These are phyloP conservation scores for Vanessa cardui DNA, from an alignment of 2,888 invertebrate species.

Conservation along the genomic window DNA sequence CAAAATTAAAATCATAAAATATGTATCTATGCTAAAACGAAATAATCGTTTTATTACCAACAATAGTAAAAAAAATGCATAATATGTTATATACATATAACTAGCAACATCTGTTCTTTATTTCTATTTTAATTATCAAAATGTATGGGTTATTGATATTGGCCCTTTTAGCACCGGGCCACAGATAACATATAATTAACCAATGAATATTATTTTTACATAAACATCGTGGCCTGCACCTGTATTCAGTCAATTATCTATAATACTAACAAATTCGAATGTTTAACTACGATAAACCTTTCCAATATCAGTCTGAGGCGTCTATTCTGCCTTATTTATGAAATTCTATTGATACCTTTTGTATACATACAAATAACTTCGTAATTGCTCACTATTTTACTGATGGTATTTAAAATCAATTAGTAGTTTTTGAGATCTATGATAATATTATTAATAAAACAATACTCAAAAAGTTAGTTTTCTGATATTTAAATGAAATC, in stretches of 20 bases:
- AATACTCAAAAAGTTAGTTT: too few species aligned
- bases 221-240: conserved; percentile 1
- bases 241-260: conserved; percentile 17
- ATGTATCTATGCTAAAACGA: too few species aligned
- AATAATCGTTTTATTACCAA: too few species aligned
- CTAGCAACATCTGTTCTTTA: too few species aligned
- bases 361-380: neutral
- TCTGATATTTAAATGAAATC: too few species aligned
- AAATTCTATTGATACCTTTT: neutral
- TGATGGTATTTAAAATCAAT: neutral
- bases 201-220: neutral
- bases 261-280: conserved; percentile 33
- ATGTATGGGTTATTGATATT: too few species aligned
- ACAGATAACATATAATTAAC: neutral
- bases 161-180: too few species aligned
- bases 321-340: neutral
- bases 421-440: neutral
- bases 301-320: conserved; percentile 2
- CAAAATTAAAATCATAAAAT: too few species aligned
- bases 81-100: too few species aligned
- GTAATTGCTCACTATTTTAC: too few species aligned
- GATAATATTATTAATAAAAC: neutral
- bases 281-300: conserved; percentile 18
- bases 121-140: too few species aligned
- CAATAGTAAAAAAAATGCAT: too few species aligned